These are phyloP conservation scores for Alosa sapidissima DNA, from an alignment of 2,797 vertebrate species.

Conservation along the genomic window DNA sequence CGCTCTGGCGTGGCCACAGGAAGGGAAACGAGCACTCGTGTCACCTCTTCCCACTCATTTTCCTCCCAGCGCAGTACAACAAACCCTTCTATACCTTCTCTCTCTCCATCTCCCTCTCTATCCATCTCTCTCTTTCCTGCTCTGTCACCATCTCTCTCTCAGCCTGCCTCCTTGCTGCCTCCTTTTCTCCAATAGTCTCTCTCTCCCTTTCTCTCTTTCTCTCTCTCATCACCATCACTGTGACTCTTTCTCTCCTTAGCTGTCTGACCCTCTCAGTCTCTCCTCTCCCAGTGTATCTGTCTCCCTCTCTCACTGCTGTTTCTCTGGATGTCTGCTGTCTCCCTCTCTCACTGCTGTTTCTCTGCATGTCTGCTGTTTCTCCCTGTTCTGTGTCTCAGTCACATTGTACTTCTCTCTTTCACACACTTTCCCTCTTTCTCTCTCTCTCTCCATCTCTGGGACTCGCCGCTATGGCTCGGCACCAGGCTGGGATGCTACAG, in stretches of 20 bases:
- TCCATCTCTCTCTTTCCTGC: no score
- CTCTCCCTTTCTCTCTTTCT: no score
- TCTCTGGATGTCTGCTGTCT: not conserved
- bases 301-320: not conserved
- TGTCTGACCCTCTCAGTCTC: not conserved
- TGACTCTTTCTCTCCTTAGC: no score
- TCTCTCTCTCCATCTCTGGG: slow-evolving; percentile 8
- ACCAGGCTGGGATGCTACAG: not conserved
- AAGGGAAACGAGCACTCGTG: not conserved
- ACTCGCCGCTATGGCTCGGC: not conserved
- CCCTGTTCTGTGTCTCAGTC: not conserved
- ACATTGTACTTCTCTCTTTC: not conserved
- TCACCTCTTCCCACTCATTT: slow-evolving; percentile 11
- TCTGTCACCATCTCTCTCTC: not conserved
- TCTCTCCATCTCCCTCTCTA: not conserved
- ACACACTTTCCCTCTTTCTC: not conserved
- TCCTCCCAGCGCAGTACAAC: not conserved
- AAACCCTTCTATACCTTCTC: not conserved
- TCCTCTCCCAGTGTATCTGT: slow-evolving; percentile 8
- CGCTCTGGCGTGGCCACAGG: not conserved
- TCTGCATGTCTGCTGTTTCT: not conserved
- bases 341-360: not conserved
- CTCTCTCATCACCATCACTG: not conserved
- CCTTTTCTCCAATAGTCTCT: not conserved
- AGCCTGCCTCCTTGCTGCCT: not conserved